Conservation (phyloP, 2,888 invertebrate genomes). For the Athetis lepigone region DNA sequence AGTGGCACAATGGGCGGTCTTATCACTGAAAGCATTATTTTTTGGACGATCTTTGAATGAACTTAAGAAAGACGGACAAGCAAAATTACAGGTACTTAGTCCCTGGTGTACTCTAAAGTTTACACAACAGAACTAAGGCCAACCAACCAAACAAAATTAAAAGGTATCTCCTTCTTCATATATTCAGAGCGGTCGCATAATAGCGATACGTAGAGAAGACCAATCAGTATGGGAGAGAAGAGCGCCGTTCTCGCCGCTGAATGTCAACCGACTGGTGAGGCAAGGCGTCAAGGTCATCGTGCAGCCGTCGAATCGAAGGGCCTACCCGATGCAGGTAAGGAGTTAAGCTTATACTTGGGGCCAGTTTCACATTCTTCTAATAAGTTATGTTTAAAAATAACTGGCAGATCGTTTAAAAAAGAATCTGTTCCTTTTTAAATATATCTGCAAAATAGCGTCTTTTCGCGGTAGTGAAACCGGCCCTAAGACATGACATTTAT, state of each 20-base stretch:
- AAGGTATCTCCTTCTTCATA: background rate
- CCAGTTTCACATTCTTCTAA: too few species aligned
- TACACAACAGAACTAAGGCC: too few species aligned
- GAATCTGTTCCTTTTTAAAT: too few species aligned
- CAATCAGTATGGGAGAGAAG: constrained; percentile 99
- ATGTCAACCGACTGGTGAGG: constrained; percentile 96
- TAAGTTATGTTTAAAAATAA: too few species aligned
- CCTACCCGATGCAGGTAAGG: constrained; percentile 98
- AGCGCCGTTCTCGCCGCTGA: constrained; percentile 97
- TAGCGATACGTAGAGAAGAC: constrained; percentile 97
- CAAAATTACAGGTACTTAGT: constrained; percentile 20
- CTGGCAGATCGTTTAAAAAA: too few species aligned
- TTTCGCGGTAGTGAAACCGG: too few species aligned
- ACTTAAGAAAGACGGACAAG: constrained; percentile 18
- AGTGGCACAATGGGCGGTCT: constrained; percentile 35
- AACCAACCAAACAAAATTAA: too few species aligned
- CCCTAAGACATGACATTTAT: too few species aligned
- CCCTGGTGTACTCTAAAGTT: constrained; percentile 1
- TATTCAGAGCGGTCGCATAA: constrained; percentile 91
- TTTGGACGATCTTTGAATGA: constrained; percentile 9
- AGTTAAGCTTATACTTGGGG: background rate
- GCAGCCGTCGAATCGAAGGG: constrained; percentile 99
- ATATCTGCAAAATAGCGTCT: too few species aligned
- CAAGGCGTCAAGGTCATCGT: constrained; percentile 98
- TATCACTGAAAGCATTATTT: constrained; percentile 26